Base-by-base conservation (phyloP, 2,797 vertebrate species). In the Silurus lanzhouensis region DNA sequence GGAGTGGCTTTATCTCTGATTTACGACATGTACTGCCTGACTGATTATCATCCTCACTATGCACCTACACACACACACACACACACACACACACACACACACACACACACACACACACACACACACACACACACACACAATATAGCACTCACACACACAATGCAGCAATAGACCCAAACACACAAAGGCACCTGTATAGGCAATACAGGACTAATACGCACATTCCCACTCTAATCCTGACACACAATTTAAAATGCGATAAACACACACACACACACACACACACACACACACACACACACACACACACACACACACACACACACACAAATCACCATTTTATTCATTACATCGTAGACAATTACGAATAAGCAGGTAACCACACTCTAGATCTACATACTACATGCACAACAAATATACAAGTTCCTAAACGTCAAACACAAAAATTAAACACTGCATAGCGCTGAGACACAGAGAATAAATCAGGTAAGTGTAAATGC, bases 1-100 rank as follows among this genome's bases (percentile, higher is more conserved):
- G 83, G 88, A 94, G 94, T 93, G 91, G 92, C 89, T 92, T 93
- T 94, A 92, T 94, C 90, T 82, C 92, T 91, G 94, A 95, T 94
- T 94, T 94, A 93, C 87, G 88, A 91, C 83, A 72, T 90, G 80
- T 86, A 75, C 88, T 75, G 88, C 87, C n/a, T 68, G 87, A 87
- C 85, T 60, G 94, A 93, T 87, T 86, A 79, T 86, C 83, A 84
- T 76, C 60, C 71, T 72, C 81, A 63, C 25, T 70, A 58, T 67
- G 44, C 72, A 68, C 20, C 27, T 44, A 60, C 83, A 84, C 76
- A 57, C 76, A 60, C 75, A 71, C 76, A 58, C 64, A 66, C 78
- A 64, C 67, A 74, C 76, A 80, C 31, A 75, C 58, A 83, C 15
- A 52, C 60, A 58, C 17, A 60, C 17, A 10, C 95, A 95, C 86